phyloP scores from a whole-genome alignment of 2,113 vertebrate genomes.

The Meles meles region DNA sequence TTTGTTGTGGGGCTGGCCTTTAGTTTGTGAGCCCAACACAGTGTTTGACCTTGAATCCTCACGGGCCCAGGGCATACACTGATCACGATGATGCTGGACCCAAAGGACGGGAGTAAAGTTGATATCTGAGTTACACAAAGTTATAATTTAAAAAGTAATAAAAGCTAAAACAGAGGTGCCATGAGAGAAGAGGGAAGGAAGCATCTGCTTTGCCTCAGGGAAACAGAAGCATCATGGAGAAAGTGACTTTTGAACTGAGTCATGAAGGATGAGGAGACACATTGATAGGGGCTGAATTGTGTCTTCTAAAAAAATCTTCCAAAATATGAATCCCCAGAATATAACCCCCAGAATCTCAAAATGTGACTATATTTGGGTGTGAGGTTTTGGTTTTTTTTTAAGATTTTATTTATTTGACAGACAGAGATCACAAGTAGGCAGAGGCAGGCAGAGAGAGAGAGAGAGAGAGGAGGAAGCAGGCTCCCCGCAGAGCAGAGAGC shows the following conservation, averaged over 20 bases:
- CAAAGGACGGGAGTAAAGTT: slow-evolving; percentile 6
- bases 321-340: background rate
- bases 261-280: background rate
- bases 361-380: background rate
- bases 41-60: background rate
- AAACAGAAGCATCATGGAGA: background rate
- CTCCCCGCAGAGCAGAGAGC: too few species aligned
- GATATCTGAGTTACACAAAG: slow-evolving; percentile 39
- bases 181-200: slow-evolving; percentile 25
- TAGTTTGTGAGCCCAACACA: background rate
- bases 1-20: background rate
- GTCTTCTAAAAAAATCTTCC: background rate
- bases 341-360: background rate
- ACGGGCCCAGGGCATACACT: background rate
- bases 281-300: background rate
- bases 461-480: too few species aligned
- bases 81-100: background rate
- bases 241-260: slow-evolving; percentile 39
- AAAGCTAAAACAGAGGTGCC: slow-evolving; percentile 40
- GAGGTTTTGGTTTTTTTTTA: too few species aligned
- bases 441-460: too few species aligned
- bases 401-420: too few species aligned
- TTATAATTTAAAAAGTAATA: slow-evolving; percentile 67
- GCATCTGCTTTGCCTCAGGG: slow-evolving; percentile 38
- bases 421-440: too few species aligned